These are phyloP conservation scores for Potamarius usumacintae DNA, from an alignment of 2,113 vertebrate genomes.

Conservation along the genomic window DNA sequence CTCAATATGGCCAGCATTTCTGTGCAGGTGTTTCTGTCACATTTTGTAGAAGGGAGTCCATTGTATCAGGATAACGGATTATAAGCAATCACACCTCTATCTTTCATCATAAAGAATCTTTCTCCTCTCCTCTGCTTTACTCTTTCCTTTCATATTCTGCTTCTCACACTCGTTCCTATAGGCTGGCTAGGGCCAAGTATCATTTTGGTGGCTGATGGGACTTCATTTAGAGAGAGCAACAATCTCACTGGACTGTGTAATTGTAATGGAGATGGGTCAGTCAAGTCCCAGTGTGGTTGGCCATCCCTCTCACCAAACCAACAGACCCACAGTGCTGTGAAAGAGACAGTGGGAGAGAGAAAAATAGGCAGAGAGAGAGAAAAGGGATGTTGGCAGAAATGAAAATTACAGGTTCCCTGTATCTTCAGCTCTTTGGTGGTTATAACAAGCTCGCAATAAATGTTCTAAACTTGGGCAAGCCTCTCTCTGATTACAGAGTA, in stretches of 20 bases:
- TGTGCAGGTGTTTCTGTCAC: constrained; percentile 6
- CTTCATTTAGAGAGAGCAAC: constrained; percentile 74
- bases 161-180: constrained; percentile 1
- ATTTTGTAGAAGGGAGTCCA: constrained; percentile 1
- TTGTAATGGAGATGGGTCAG: constrained; percentile 89
- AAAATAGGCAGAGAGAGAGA: constrained; percentile 42
- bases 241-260: constrained; percentile 86
- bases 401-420: constrained; percentile 71
- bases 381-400: constrained; percentile 58
- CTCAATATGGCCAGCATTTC: not conserved
- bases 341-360: constrained; percentile 12
- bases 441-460: constrained; percentile 85
- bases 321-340: constrained; percentile 56
- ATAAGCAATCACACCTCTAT: constrained; percentile 37
- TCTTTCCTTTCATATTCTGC: not conserved
- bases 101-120: constrained; percentile 22
- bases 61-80: constrained; percentile 13
- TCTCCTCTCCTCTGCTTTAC: constrained; percentile 24
- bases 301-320: constrained; percentile 72
- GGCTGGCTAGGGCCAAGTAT: constrained; percentile 48
- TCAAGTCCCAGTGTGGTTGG: constrained; percentile 69
- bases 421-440: constrained; percentile 70
- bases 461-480: constrained; percentile 63
- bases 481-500: constrained; percentile 66
- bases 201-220: constrained; percentile 76